Conservation (phyloP, 2,113 vertebrate species). For the Mirza zaza region DNA sequence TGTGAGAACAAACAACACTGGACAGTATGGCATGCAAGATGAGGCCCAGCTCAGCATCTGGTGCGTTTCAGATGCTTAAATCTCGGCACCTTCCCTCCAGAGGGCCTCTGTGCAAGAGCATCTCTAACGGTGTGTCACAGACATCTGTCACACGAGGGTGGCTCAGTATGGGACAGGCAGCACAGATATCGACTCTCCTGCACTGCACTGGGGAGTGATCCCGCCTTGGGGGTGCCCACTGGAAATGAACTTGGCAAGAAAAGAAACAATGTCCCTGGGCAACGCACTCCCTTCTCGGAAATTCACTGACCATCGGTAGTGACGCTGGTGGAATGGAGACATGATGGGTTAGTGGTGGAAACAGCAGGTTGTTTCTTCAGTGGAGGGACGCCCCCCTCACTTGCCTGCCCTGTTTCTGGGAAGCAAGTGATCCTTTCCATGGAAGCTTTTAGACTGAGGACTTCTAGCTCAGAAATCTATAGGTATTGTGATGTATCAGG, state of each 20-base stretch:
- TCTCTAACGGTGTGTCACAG: not conserved
- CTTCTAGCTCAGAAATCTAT: not conserved
- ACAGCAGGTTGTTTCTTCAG: not conserved
- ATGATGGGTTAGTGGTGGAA: too few species aligned
- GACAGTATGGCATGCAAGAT: accelerated
- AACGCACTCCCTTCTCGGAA: not conserved
- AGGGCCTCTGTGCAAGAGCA: not conserved
- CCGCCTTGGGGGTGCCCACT: not conserved
- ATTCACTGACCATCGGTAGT: accelerated
- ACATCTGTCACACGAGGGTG: not conserved
- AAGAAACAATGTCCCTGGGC: accelerated
- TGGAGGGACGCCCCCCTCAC: not conserved
- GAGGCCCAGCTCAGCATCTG: not conserved
- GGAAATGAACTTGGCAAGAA: not conserved
- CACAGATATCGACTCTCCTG: not conserved
- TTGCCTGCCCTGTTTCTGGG: not conserved
- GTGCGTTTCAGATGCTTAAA: not conserved
- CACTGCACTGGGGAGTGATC: not conserved
- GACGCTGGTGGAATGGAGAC: accelerated
- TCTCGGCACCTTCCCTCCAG: not conserved
- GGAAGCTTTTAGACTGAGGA: not conserved
- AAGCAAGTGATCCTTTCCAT: not conserved
- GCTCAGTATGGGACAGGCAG: not conserved
- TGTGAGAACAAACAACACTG: not conserved
- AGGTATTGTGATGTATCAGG: not conserved